Evolutionary conservation across 2,113 vertebrate species (phyloP).

Genomic region (Anarrhichthys ocellatus): DNA sequence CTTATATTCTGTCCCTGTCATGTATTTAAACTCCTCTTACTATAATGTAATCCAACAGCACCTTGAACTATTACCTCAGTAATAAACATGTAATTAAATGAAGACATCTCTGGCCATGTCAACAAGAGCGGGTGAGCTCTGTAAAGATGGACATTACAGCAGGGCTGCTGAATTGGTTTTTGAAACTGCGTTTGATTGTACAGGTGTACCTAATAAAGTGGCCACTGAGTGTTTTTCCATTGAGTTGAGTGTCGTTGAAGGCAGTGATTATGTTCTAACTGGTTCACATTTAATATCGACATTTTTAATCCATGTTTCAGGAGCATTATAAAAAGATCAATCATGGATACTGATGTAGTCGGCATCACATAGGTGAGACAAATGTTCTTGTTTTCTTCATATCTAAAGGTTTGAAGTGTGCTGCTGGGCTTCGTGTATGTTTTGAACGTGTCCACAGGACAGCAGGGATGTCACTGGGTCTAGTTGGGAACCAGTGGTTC

Average conservation of each 20-base stretch:
- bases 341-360: not conserved
- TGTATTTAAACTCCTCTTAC: too few relatives aligned
- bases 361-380: not conserved
- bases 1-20: too few relatives aligned
- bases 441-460: conserved; percentile 48
- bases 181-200: too few relatives aligned
- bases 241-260: not conserved
- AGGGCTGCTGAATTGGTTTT: too few relatives aligned
- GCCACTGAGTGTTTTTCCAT: too few relatives aligned
- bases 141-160: too few relatives aligned
- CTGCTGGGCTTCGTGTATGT: not conserved
- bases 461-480: conserved; percentile 44
- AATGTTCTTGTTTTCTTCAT: not conserved
- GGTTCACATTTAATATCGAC: not conserved
- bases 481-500: too few relatives aligned
- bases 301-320: not conserved
- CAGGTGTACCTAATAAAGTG: too few relatives aligned
- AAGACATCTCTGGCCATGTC: too few relatives aligned
- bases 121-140: too few relatives aligned
- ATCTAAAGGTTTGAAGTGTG: not conserved
- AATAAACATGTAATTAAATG: too few relatives aligned
- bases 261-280: not conserved
- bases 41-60: not conserved
- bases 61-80: too few relatives aligned
- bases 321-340: not conserved